Percentiles rank a stretch among this genome's conserved stretches.
Conservation (phyloP, 1,140 invertebrate species). For the Capitella teleta region DNA sequence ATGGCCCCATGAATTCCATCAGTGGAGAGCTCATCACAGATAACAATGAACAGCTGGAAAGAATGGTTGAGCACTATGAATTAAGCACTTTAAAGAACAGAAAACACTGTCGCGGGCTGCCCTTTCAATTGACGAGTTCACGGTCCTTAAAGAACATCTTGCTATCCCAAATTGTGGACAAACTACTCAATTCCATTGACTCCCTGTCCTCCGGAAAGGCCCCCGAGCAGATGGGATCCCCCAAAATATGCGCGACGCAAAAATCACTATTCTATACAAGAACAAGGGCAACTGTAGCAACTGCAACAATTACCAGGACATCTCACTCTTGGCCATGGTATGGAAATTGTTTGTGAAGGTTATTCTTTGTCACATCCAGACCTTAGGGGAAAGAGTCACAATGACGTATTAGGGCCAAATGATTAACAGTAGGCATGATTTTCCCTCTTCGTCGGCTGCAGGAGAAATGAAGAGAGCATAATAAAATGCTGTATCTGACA, state of each 20-base stretch:
- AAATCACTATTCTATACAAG: conserved; percentile 8
- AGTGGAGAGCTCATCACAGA: conserved; percentile 9
- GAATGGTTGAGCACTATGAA: conserved; percentile 15
- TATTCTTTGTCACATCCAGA: conserved; percentile 1
- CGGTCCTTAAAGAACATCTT: conserved; percentile 8
- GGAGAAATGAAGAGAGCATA: neutral
- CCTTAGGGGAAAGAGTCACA: neutral
- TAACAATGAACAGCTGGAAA: conserved; percentile 8
- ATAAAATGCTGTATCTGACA: neutral
- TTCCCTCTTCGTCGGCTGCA: neutral
- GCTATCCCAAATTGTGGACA: conserved; percentile 2
- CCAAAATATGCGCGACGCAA: conserved; percentile 6
- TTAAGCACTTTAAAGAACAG: conserved; percentile 7
- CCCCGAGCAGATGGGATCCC: conserved; percentile 9
- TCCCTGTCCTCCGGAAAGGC: conserved; percentile 10
- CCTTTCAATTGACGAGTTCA: neutral
- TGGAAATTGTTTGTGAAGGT: conserved; percentile 11
- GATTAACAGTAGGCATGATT: conserved; percentile 1
- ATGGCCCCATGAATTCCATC: too few species aligned
- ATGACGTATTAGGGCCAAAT: neutral
- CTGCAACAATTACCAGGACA: conserved; percentile 12
- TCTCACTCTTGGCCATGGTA: conserved; percentile 15
- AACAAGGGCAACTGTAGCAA: neutral
- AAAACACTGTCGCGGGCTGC: conserved; percentile 6
- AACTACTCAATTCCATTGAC: conserved; percentile 13